A percentile compares a stretch with the other conserved stretches of the same genome.
Evolutionary conservation across 1,140 invertebrate species (phyloP).

Genomic region (Nephila pilipes): DNA sequence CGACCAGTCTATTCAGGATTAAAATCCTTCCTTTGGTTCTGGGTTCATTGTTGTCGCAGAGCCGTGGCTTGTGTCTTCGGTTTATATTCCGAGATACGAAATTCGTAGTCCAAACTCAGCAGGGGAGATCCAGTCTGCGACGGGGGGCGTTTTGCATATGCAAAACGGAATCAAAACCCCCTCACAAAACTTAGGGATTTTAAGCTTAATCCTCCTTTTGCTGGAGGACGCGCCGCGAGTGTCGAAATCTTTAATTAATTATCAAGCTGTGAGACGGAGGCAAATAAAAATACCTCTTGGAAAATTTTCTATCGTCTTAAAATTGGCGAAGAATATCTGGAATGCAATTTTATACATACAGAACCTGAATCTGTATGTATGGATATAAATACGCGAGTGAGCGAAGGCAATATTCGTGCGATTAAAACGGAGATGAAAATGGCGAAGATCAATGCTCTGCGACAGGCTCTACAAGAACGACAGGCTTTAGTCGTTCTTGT

Average conservation of each 20-base stretch:
- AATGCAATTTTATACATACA: conserved; percentile 32
- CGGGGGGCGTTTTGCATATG: conserved; percentile 61
- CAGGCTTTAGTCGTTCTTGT: background rate
- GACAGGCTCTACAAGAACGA: background rate
- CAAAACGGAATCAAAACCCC: conserved; percentile 70
- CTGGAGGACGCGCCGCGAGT: conserved; percentile 3
- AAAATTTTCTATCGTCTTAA: conserved; percentile 60
- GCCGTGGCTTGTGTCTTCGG: conserved; percentile 27
- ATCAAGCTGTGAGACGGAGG: conserved; percentile 37
- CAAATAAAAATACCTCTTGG: conserved; percentile 41
- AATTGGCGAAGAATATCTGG: conserved; percentile 32
- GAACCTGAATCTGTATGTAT: background rate
- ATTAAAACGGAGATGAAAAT: conserved; percentile 42
- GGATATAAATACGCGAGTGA: background rate
- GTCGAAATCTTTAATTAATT: conserved; percentile 73
- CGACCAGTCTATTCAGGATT: conserved; percentile 57
- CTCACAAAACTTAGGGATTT: conserved; percentile 42
- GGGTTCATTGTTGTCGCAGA: conserved; percentile 28
- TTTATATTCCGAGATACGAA: conserved; percentile 5
- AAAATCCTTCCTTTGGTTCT: conserved; percentile 53
- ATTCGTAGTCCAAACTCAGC: conserved; percentile 41
- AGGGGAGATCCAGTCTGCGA: background rate
- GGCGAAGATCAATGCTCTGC: background rate
- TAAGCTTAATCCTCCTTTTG: conserved; percentile 64
- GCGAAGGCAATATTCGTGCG: background rate